These are phyloP conservation scores for Myzus persicae DNA, from an alignment of 1,140 invertebrate genomes.

Conservation along the genomic window DNA sequence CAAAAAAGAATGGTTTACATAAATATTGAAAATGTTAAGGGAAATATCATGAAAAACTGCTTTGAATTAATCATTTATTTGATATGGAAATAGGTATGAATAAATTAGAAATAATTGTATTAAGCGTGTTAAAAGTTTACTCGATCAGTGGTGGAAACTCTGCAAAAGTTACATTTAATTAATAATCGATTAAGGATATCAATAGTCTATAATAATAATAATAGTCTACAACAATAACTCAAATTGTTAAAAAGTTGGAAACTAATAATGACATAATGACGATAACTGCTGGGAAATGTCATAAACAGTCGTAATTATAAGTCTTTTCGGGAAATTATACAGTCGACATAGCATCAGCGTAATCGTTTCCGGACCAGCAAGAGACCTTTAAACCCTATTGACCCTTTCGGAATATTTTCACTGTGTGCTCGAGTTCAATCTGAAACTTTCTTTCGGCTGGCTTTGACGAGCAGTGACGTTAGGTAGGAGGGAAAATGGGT, in stretches of 20 bases:
- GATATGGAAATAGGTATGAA: background rate
- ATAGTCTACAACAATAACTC: background rate
- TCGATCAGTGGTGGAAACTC: background rate
- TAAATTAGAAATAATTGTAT: background rate
- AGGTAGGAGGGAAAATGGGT: background rate
- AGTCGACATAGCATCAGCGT: background rate
- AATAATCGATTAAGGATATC: background rate
- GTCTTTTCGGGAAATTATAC: background rate
- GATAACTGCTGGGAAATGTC: background rate
- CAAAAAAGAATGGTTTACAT: background rate
- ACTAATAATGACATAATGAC: background rate
- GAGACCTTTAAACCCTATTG: background rate
- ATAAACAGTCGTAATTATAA: no score
- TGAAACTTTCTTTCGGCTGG: background rate
- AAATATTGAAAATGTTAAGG: background rate
- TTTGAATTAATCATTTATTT: background rate
- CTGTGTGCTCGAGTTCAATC: background rate
- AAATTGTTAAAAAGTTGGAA: background rate
- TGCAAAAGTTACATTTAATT: background rate
- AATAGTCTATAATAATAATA: no score
- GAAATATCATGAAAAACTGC: background rate
- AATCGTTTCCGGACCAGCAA: background rate
- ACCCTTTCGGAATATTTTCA: background rate
- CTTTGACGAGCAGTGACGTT: background rate
- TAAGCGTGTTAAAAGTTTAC: background rate